These are phyloP conservation scores for Rhabdomys dilectus DNA, from an alignment of 2,113 vertebrate genomes.

Conservation along the genomic window DNA sequence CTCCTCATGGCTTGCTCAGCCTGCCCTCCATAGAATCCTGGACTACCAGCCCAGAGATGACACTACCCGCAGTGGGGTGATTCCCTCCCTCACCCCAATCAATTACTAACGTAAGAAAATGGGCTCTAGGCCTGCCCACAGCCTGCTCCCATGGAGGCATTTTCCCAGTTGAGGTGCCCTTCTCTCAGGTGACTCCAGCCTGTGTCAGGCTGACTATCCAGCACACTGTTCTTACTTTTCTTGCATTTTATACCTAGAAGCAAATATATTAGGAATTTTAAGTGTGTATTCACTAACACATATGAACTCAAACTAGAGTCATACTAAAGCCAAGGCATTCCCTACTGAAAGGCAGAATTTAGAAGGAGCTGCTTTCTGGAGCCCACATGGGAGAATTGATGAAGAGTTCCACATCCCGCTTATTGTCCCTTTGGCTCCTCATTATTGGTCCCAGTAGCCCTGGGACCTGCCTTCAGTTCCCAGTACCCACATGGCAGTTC, in stretches of 20 bases:
- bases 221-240: background rate
- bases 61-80: background rate
- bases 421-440: background rate
- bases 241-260: background rate
- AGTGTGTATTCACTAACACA: background rate
- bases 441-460: background rate
- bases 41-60: background rate
- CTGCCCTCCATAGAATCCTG: background rate
- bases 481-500: background rate
- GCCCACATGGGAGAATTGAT: background rate
- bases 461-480: background rate
- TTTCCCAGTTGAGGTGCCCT: background rate
- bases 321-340: background rate
- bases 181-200: background rate
- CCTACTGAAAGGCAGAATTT: background rate
- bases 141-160: background rate
- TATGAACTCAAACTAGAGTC: background rate
- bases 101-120: background rate
- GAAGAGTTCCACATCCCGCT: background rate
- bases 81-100: background rate
- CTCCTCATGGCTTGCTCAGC: background rate
- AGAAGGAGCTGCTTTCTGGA: background rate
- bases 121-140: background rate
- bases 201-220: background rate
- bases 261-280: constrained; percentile 34